Evolutionary conservation across 2,888 invertebrate species (phyloP), one percentile per base, ranked within the genome.

Genomic region (Chrysolina haemoptera): DNA sequence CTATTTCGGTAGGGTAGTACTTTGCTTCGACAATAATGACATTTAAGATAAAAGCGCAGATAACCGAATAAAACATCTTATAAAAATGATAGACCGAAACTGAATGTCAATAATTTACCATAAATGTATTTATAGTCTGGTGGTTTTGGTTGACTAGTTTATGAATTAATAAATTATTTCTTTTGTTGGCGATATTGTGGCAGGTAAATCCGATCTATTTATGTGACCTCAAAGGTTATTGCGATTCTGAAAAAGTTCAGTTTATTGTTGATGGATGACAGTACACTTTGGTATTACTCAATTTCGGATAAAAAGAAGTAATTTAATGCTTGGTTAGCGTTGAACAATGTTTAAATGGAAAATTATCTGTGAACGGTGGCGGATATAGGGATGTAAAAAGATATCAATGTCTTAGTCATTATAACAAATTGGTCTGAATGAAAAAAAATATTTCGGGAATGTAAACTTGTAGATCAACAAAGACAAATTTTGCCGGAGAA

Each of bases 321-420:
- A 75, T 75, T 75, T 75, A 64, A 65, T 50, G 75, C 65, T 75
- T 69, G 43, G 62, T 75, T 75, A 69, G 50, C 16, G 40, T 18
- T 10, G 20, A 65, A 62, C 68, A 71, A 64, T 71, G 75, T 62
- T 67, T 53, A 22, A 11, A 35, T 6, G 59, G n/a, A 6, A 1
- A 35, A 59, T 65, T 22, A 65, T 65, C 1, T 10, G 41, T 22
- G 11, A 12, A 11, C 12, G 40, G n/a, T 35, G 62, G 18, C 43
- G 63, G 63, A 50, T 50, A 16, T 12, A 59, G 35, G 16, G 48
- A 50, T 66, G 66, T 22, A 12, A 35, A 35, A 27, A 35, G 18
- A 50, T 14, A 16, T 43, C 18, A 18, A 66, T 20, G n/a, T 50
- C 14, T 35, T 4, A 35, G 48, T 27, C 48, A n/a, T 48, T 43